Conservation (phyloP, 2,888 invertebrate species). For the Mesochorus sp. region DNA sequence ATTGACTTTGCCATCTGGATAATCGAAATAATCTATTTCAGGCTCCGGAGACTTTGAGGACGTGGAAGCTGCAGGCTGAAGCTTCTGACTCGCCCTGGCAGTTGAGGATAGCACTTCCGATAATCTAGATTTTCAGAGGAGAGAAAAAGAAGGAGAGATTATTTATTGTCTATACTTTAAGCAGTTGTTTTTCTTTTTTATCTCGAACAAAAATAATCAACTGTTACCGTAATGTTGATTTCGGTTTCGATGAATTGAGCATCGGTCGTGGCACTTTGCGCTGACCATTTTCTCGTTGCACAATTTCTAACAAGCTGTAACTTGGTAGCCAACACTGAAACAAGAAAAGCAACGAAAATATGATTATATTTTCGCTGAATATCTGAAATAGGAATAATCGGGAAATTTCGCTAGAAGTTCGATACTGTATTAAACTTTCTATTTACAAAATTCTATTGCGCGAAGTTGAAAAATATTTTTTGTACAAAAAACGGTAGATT, state of each 20-base stretch:
- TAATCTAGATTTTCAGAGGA: conserved; percentile 66
- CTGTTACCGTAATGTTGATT: conserved; percentile 74
- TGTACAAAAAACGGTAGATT: no score
- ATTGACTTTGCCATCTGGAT: conserved; percentile 50
- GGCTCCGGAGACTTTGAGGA: conserved; percentile 74
- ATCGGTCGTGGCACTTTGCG: conserved; percentile 91
- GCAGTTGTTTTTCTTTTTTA: no score
- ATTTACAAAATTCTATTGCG: no score
- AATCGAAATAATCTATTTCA: conserved; percentile 80
- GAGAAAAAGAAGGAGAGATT: not conserved
- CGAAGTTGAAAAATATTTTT: no score
- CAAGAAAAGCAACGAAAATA: conserved; percentile 63
- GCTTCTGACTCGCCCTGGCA: conserved; percentile 71
- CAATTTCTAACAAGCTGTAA: conserved; percentile 91
- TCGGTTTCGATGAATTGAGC: conserved; percentile 76
- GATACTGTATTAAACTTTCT: no score
- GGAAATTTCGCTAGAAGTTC: no score
- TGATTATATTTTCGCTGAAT: conserved; percentile 18
- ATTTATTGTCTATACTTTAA: not conserved
- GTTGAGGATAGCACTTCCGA: conserved; percentile 76
- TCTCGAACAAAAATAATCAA: conserved; percentile 41
- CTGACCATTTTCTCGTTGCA: conserved; percentile 91
- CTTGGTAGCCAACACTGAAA: conserved; percentile 94
- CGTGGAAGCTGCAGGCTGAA: conserved; percentile 64
- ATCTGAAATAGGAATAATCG: no score